phyloP scores from a whole-genome alignment of 2,797 vertebrate species.

The Cynodonichthys magdalenae region DNA sequence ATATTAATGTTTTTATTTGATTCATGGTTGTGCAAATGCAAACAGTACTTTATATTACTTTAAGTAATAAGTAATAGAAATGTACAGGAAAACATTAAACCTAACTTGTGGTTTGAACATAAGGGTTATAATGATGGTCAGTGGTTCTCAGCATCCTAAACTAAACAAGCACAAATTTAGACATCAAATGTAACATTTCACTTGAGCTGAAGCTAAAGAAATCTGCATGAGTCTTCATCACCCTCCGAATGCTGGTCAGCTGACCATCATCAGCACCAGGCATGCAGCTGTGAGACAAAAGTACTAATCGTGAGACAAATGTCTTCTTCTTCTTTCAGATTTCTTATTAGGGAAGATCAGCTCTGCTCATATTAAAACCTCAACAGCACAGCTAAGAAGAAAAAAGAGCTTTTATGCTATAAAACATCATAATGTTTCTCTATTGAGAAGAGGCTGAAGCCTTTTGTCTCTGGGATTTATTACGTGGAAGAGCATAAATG shows the following conservation, averaged over 20 bases:
- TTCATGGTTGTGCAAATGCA: neutral
- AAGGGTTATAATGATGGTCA: too few species aligned
- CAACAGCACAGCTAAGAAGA: neutral
- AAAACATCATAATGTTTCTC: neutral
- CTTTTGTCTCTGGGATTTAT: constrained; percentile 4
- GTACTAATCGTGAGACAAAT: too few species aligned
- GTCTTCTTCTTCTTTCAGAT: too few species aligned
- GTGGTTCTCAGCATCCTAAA: too few species aligned
- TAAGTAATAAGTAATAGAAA: too few species aligned
- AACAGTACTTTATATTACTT: neutral
- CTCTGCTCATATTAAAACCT: too few species aligned
- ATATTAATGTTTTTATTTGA: neutral
- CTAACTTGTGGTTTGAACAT: too few species aligned
- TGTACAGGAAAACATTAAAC: too few species aligned
- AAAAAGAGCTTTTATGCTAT: too few species aligned
- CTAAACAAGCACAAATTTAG: neutral
- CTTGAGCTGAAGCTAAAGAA: neutral
- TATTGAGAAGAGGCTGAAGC: constrained; percentile 9
- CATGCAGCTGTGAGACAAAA: neutral
- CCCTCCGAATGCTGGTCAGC: too few species aligned
- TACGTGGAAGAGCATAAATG: constrained; percentile 31
- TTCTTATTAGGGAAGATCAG: too few species aligned
- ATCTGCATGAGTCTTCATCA: neutral
- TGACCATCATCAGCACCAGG: neutral
- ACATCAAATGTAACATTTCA: neutral